Percentiles rank a stretch among this genome's conserved stretches.
Conservation (phyloP, 2,888 invertebrate species). For the Perithous albicinctus region DNA sequence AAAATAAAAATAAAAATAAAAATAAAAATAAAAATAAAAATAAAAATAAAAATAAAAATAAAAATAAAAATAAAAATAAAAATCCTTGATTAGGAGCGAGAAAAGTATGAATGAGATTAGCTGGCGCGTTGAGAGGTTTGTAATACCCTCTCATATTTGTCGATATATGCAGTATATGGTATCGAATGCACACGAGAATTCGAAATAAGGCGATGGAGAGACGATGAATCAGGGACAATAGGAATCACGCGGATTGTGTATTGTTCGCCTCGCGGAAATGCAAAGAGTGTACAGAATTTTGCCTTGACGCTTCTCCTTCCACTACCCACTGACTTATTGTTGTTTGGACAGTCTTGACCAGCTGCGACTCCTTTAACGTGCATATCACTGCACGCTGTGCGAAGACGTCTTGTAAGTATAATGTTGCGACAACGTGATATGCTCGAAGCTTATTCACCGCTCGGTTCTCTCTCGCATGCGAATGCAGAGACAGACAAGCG, state of each 20-base stretch:
- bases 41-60: too few relatives aligned
- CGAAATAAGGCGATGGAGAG: not conserved
- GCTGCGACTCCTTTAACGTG: conserved; percentile 68
- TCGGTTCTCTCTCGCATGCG: conserved; percentile 24
- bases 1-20: too few relatives aligned
- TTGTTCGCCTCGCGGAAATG: conserved; percentile 25
- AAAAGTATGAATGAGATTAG: not conserved
- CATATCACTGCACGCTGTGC: not conserved
- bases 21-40: too few relatives aligned
- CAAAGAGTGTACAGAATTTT: conserved; percentile 10
- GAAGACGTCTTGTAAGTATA: conserved; percentile 14
- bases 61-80: too few relatives aligned
- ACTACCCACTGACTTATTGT: conserved; percentile 11
- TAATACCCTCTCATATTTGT: not conserved
- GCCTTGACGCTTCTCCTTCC: not conserved
- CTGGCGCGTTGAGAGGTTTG: not conserved
- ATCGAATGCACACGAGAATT: not conserved
- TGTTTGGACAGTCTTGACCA: conserved; percentile 71
- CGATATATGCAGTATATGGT: not conserved
- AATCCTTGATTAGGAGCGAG: too few relatives aligned
- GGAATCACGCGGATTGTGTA: not conserved
- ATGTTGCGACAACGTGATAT: conserved; percentile 24
- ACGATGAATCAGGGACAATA: not conserved
- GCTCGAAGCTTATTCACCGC: not conserved
- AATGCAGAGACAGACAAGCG: conserved; percentile 20